Conservation (phyloP, 2,113 vertebrate species). For the Colius striatus region DNA sequence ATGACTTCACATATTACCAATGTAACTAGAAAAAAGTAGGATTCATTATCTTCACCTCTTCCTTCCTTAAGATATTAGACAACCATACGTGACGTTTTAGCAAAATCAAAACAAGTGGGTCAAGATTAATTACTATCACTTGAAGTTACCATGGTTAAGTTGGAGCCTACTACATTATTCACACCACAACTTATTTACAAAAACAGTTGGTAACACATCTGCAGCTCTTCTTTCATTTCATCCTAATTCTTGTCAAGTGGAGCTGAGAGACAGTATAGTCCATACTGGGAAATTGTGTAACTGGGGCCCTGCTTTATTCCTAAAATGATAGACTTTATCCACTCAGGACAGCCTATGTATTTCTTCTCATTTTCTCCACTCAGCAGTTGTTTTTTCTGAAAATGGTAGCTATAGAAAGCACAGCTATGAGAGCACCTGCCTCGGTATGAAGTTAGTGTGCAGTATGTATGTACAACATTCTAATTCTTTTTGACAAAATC, state of each 20-base stretch:
- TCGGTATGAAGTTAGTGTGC: not conserved
- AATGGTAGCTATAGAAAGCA: not conserved
- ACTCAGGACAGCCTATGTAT: fast-evolving
- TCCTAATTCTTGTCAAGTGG: not conserved
- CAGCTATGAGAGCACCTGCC: not conserved
- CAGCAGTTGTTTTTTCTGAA: not conserved
- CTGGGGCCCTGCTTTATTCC: not conserved
- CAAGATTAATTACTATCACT: not conserved
- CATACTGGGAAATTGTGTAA: not conserved
- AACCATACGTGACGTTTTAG: not conserved
- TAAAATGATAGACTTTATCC: not conserved
- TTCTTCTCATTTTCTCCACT: not conserved
- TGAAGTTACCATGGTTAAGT: not conserved
- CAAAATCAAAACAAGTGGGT: not conserved
- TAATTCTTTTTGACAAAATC: not conserved
- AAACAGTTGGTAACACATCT: not conserved
- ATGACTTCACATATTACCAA: not conserved
- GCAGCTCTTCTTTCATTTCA: not conserved
- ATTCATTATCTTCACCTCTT: not conserved
- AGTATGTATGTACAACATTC: fast-evolving
- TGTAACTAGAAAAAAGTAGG: not conserved
- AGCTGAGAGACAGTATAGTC: not conserved
- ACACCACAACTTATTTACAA: not conserved
- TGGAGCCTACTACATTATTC: not conserved
- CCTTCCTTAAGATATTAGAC: not conserved